Conservation (phyloP, 1,140 invertebrate genomes). For the Drosophila elegans region DNA sequence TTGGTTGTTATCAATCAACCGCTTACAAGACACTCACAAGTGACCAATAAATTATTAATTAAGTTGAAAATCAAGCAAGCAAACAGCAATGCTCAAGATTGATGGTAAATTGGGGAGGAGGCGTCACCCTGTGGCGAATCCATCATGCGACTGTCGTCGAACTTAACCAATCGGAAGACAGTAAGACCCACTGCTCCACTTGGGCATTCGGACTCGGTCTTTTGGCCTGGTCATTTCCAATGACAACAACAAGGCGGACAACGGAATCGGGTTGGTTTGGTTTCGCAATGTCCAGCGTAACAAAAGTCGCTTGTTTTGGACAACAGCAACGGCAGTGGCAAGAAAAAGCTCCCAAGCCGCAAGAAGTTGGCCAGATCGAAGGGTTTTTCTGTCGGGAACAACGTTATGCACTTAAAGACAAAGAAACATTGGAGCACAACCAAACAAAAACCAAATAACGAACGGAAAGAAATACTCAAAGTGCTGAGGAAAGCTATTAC, state of each 20-base stretch:
- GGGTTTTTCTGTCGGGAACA: conserved; percentile 66
- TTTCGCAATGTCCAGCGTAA: conserved; percentile 50
- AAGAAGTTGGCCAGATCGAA: conserved; percentile 73
- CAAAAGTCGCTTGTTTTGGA: conserved; percentile 59
- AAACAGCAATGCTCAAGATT: conserved; percentile 35
- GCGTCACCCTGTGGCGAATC: conserved; percentile 3
- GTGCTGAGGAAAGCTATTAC: fast-evolving
- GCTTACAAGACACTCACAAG: conserved; percentile 41
- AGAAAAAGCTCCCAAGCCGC: conserved; percentile 57
- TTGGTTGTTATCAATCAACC: conserved; percentile 36
- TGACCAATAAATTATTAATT: conserved; percentile 54
- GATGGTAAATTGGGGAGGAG: conserved; percentile 12
- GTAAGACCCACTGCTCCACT: conserved; percentile 25
- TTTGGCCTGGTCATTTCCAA: conserved; percentile 7
- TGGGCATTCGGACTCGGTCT: conserved; percentile 7
- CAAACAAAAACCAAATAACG: conserved; percentile 16
- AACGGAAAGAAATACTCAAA: not conserved
- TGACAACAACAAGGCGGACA: conserved; percentile 13
- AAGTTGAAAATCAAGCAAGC: conserved; percentile 45
- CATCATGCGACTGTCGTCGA: conserved; percentile 14
- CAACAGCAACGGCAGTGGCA: conserved; percentile 26
- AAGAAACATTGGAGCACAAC: conserved; percentile 22
- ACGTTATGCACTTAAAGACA: conserved; percentile 73
- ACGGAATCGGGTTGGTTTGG: conserved; percentile 1
- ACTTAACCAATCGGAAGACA: conserved; percentile 15